These are phyloP conservation scores for Caerostris darwini DNA, from an alignment of 1,140 invertebrate species.

Conservation along the genomic window DNA sequence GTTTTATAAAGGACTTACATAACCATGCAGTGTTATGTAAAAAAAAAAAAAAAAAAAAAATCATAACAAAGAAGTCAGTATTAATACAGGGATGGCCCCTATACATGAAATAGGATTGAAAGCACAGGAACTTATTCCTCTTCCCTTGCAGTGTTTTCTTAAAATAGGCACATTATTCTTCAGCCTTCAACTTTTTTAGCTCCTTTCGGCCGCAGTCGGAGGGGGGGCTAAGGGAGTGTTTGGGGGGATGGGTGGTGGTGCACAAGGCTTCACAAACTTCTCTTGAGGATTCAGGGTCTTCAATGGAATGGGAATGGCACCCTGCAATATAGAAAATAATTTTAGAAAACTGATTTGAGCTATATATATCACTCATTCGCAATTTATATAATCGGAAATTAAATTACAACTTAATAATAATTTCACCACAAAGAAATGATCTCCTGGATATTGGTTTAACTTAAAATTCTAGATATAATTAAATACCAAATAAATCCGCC, in stretches of 20 bases:
- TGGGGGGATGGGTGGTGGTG: slow-evolving; percentile 82
- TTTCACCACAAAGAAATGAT: background rate
- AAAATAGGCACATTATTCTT: background rate
- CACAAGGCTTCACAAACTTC: slow-evolving; percentile 89
- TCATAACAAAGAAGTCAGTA: background rate
- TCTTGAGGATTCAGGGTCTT: slow-evolving; percentile 83
- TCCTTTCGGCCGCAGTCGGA: slow-evolving; percentile 31
- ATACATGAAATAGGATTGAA: background rate
- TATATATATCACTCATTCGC: background rate
- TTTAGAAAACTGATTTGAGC: background rate
- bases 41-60: background rate
- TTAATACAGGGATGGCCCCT: background rate
- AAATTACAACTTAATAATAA: too few species aligned
- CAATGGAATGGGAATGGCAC: slow-evolving; percentile 68
- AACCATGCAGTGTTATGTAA: background rate
- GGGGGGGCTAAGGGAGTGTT: slow-evolving; percentile 72
- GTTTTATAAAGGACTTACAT: too few species aligned
- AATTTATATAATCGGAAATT: background rate
- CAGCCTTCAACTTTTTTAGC: slow-evolving; percentile 60
- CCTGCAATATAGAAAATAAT: background rate
- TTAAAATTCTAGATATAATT: background rate
- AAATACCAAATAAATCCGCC: background rate
- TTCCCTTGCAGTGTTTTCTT: background rate
- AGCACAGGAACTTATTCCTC: slow-evolving; percentile 7
- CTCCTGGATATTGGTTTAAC: background rate